Evolutionary conservation across 2,888 invertebrate species (phyloP).

Genomic region (Craniophora ligustri): DNA sequence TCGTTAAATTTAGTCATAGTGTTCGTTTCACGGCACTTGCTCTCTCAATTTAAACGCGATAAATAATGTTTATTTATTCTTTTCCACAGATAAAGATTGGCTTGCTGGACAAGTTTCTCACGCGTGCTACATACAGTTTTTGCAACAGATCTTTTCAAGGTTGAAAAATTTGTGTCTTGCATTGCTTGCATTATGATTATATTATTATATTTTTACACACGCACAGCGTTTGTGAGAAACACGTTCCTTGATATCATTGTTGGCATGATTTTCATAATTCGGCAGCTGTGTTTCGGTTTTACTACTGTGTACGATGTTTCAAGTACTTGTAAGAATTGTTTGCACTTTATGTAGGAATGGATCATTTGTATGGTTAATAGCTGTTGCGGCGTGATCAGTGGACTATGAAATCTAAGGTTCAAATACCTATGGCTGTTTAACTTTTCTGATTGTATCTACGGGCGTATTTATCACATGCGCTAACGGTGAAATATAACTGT

Average conservation of each 20-base stretch:
- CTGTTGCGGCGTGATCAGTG: no score
- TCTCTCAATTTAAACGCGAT: neutral
- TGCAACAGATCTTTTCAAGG: conserved; percentile 25
- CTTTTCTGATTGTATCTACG: no score
- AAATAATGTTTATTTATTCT: conserved; percentile 12
- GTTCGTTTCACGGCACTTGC: neutral
- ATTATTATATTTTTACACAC: neutral
- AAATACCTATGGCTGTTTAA: no score
- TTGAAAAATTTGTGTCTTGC: neutral
- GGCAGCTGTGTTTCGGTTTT: no score
- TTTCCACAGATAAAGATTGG: neutral
- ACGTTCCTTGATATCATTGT: neutral
- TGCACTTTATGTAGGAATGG: no score
- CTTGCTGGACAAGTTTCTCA: neutral
- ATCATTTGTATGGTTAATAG: no score
- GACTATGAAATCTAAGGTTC: no score
- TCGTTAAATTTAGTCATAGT: neutral
- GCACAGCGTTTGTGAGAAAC: neutral
- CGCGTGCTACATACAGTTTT: conserved; percentile 16
- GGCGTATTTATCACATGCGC: no score
- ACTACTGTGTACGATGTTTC: no score
- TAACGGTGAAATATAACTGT: no score
- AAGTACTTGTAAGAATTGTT: no score
- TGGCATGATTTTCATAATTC: no score
- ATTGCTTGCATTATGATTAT: conserved; percentile 4